Evolutionary conservation across 2,113 vertebrate species (phyloP).

Genomic region (Chiloscyllium plagiosum): DNA sequence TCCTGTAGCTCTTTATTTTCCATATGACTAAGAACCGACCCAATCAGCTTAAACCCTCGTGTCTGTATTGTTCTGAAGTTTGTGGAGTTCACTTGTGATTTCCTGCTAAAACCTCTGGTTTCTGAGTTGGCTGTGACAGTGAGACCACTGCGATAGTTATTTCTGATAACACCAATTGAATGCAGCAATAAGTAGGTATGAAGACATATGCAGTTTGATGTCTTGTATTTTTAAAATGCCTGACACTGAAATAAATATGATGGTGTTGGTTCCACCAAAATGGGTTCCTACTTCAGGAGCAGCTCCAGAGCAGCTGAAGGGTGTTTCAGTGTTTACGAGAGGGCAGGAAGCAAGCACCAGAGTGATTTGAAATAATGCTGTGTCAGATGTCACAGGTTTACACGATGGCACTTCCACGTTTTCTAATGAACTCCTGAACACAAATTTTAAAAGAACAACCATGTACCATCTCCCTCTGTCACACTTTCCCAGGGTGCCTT

Average conservation of each 20-base stretch:
- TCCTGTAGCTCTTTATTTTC: too few relatives aligned
- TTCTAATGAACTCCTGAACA: neutral
- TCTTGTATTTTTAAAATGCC: neutral
- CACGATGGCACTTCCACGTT: neutral
- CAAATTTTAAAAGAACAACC: neutral
- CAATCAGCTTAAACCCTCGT: neutral
- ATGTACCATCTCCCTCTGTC: too few relatives aligned
- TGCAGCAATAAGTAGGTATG: neutral
- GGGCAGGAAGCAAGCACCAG: neutral
- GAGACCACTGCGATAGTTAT: neutral
- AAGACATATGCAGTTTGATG: neutral
- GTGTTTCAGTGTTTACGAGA: neutral
- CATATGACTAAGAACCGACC: neutral
- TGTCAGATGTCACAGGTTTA: neutral
- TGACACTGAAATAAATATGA: neutral
- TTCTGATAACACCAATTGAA: neutral
- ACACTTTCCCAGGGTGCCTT: too few relatives aligned
- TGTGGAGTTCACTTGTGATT: neutral
- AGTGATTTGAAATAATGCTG: neutral
- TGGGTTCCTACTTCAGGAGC: neutral
- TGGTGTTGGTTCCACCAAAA: neutral
- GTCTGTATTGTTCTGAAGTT: neutral
- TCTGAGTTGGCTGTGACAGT: neutral
- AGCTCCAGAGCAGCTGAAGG: neutral
- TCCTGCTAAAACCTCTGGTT: neutral